phyloP scores from a whole-genome alignment of 1,140 invertebrate species.

The Danaus plexippus region DNA sequence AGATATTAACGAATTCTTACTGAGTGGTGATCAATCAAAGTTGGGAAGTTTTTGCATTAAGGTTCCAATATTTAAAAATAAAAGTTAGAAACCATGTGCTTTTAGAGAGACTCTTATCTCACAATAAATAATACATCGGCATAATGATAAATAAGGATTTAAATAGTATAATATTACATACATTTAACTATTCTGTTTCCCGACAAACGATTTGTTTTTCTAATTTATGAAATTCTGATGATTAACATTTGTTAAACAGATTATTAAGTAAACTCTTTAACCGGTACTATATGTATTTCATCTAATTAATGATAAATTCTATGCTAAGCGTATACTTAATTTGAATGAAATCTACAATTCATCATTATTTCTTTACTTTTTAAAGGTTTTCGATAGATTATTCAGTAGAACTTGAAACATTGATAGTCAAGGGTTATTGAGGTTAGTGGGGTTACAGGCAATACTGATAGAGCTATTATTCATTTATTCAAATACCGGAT shows the following conservation, averaged over 20 bases:
- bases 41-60: constrained; percentile 29
- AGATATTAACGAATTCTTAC: constrained; percentile 57
- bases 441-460: constrained; percentile 18
- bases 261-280: too few relatives aligned
- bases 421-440: constrained; percentile 19
- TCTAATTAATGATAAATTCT: too few relatives aligned
- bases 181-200: too few relatives aligned
- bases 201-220: too few relatives aligned
- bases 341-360: too few relatives aligned
- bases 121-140: background rate
- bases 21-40: constrained; percentile 50
- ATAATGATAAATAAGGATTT: background rate
- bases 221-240: too few relatives aligned
- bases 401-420: constrained; percentile 4
- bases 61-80: constrained; percentile 22
- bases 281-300: too few relatives aligned
- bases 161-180: too few relatives aligned
- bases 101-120: constrained; percentile 3
- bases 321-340: too few relatives aligned
- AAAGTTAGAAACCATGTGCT: constrained; percentile 12
- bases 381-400: constrained; percentile 1
- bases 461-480: constrained; percentile 23
- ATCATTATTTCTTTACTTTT: background rate
- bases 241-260: too few relatives aligned
- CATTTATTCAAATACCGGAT: constrained; percentile 23